Evolutionary conservation across 2,113 vertebrate species (phyloP).

Genomic region (Crocuta crocuta): DNA sequence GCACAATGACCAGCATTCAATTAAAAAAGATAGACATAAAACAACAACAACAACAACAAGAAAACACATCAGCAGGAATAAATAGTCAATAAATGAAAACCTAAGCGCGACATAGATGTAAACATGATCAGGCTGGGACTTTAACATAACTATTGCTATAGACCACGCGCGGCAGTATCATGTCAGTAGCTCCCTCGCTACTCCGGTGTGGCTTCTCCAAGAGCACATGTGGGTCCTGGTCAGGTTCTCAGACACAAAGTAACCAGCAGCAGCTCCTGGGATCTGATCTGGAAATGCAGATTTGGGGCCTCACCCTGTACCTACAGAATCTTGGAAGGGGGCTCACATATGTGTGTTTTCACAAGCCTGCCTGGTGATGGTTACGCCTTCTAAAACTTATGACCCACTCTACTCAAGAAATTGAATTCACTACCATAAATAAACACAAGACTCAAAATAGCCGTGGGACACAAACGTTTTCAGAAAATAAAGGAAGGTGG

Average conservation of each 20-base stretch:
- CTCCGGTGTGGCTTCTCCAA: background rate
- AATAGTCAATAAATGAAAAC: background rate
- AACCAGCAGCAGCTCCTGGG: background rate
- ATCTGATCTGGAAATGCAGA: background rate
- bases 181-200: background rate
- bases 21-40: background rate
- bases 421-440: background rate
- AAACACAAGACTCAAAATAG: background rate
- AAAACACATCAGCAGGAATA: background rate
- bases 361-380: background rate
- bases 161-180: accelerated
- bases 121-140: background rate
- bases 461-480: background rate
- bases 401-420: background rate
- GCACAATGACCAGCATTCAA: background rate
- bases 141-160: background rate
- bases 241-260: too few species aligned
- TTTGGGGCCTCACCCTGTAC: background rate
- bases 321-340: background rate
- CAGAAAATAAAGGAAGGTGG: background rate
- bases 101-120: too few species aligned
- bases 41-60: background rate
- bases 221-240: background rate
- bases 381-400: background rate
- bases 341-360: background rate